These are phyloP conservation scores for Zygaena filipendulae DNA, from an alignment of 2,888 invertebrate genomes.

Conservation along the genomic window DNA sequence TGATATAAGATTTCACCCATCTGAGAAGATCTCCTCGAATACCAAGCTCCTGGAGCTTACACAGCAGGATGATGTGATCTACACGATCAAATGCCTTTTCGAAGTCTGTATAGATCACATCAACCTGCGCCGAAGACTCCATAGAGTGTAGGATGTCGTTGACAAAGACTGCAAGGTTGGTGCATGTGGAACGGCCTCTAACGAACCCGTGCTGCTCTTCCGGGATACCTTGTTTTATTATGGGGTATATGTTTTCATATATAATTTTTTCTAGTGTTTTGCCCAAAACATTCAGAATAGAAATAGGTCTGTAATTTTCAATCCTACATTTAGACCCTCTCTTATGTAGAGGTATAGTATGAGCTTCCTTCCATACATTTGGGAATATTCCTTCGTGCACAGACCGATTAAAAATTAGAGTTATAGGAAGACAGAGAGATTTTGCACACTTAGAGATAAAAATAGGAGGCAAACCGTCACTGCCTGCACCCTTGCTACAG, in stretches of 20 bases:
- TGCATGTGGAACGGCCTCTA: slow-evolving; percentile 11
- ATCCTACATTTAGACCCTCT: no score
- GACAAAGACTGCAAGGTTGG: slow-evolving; percentile 12
- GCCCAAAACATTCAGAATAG: slow-evolving; percentile 1
- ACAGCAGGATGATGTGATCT: slow-evolving; percentile 10
- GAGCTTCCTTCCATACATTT: slow-evolving; percentile 5
- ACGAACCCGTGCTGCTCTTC: slow-evolving; percentile 11
- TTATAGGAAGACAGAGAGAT: slow-evolving; percentile 2
- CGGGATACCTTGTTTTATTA: background rate
- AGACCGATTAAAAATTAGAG: background rate
- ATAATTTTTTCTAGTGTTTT: slow-evolving; percentile 5
- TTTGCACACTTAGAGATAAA: slow-evolving; percentile 4
- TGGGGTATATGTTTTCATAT: background rate
- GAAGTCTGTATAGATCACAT: slow-evolving; percentile 19
- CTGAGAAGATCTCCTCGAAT: slow-evolving; percentile 10
- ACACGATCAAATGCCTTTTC: no score
- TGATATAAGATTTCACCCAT: slow-evolving; percentile 12
- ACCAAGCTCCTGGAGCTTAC: slow-evolving; percentile 8
- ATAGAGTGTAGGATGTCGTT: slow-evolving; percentile 7
- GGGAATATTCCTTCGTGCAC: slow-evolving; percentile 1
- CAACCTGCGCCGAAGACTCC: slow-evolving; percentile 14
- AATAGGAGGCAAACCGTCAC: slow-evolving; percentile 4
- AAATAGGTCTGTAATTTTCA: slow-evolving; percentile 10
- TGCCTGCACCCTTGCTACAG: slow-evolving; percentile 4
- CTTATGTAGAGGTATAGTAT: slow-evolving; percentile 7